These are phyloP conservation scores for Chionoecetes opilio DNA, from an alignment of 1,140 invertebrate species.

Conservation along the genomic window DNA sequence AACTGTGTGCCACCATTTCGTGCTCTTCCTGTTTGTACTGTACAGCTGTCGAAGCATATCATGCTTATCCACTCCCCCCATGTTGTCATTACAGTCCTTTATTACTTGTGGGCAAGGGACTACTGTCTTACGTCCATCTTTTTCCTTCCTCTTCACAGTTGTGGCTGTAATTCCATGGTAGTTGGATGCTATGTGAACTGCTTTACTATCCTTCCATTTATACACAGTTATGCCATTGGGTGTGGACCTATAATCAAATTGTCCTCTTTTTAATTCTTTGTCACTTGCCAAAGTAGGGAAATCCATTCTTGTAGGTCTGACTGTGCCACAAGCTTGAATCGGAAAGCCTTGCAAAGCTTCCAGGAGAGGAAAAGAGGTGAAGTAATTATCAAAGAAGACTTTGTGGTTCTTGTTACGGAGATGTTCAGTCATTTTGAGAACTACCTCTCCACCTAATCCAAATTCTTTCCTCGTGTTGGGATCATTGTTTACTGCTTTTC, in stretches of 20 bases:
- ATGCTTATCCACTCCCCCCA: constrained; percentile 83
- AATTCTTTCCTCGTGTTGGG: constrained; percentile 76
- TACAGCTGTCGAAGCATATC: constrained; percentile 83
- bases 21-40: constrained; percentile 82
- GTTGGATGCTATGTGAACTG: constrained; percentile 71
- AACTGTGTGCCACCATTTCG: constrained; percentile 83
- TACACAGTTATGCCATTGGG: constrained; percentile 66
- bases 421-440: constrained; percentile 82
- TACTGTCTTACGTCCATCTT: constrained; percentile 78
- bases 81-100: constrained; percentile 83
- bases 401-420: constrained; percentile 80
- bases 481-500: constrained; percentile 82
- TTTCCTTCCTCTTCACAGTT: constrained; percentile 73
- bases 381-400: constrained; percentile 84
- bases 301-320: constrained; percentile 78
- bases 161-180: constrained; percentile 68
- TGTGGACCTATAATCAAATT: constrained; percentile 79
- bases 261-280: constrained; percentile 79
- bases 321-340: constrained; percentile 83
- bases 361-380: constrained; percentile 83
- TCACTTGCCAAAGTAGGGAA: constrained; percentile 79
- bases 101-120: constrained; percentile 82
- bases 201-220: constrained; percentile 73
- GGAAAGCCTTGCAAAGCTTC: constrained; percentile 82
- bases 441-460: constrained; percentile 83